phyloP scores from a whole-genome alignment of 2,888 invertebrate genomes.

The Emesis russula region DNA sequence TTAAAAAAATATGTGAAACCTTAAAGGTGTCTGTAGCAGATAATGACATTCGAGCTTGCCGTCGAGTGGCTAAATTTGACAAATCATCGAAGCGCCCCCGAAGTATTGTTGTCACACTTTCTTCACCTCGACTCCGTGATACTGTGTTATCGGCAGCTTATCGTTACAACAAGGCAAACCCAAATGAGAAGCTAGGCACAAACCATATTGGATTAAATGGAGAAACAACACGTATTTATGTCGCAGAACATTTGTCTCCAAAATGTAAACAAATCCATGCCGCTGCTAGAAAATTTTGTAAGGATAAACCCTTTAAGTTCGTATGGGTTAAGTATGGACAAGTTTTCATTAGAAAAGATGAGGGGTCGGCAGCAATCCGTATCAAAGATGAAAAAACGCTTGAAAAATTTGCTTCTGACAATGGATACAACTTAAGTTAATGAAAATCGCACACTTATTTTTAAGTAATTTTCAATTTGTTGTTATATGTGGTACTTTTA shows the following conservation, averaged over 20 bases:
- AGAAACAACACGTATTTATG: conserved; percentile 44
- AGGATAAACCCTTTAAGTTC: conserved; percentile 48
- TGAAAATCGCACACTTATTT: background rate
- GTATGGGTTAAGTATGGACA: conserved; percentile 62
- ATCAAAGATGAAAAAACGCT: conserved; percentile 44
- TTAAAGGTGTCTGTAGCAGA: background rate
- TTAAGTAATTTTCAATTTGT: background rate
- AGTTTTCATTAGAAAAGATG: conserved; percentile 54
- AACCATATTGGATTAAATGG: conserved; percentile 46
- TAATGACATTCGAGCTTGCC: conserved; percentile 35
- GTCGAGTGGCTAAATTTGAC: conserved; percentile 64
- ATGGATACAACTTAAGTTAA: background rate
- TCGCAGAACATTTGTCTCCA: conserved; percentile 67
- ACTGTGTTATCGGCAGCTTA: conserved; percentile 57
- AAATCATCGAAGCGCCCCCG: conserved; percentile 49
- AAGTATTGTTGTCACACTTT: conserved; percentile 48
- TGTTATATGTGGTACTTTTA: background rate
- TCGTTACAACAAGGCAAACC: conserved; percentile 65
- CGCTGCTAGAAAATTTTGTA: conserved; percentile 41
- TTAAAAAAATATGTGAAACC: conserved; percentile 27
- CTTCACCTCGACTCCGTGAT: conserved; percentile 62
- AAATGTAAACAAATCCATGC: conserved; percentile 57
- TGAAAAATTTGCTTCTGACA: background rate
- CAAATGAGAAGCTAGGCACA: conserved; percentile 38
- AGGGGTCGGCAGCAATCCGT: conserved; percentile 36